Evolutionary conservation across 1,140 invertebrate genomes (phyloP), one percentile per base, ranked within the genome.

Genomic region (Choristoneura fumiferana): DNA sequence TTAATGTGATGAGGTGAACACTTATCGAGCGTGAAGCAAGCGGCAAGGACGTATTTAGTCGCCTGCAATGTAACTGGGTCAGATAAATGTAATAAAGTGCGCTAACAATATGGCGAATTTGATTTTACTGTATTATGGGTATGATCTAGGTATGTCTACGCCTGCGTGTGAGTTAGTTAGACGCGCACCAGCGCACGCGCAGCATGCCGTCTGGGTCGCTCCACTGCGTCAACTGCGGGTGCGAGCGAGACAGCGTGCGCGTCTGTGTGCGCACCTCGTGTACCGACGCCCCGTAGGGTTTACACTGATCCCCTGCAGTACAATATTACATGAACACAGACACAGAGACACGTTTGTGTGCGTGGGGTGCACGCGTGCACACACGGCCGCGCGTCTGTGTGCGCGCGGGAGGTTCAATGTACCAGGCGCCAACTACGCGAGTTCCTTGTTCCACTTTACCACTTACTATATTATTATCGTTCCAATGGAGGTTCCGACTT

Each of bases 381-480:
- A 62, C 60, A 34, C 38, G 22, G 15, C 17, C 10, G 37, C 39
- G 57, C 61, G 39, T 57, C 22, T 62, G 58, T 67, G 71, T 71
- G 49, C 58, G 34, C 43, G 61, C 63, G 65, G 69, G 78, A 78
- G 81, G 85, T 88, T 88, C 85, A 88, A 88, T 76, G 85, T 80
- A 85, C 85, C 79, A 84, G 73, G 78, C 78, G 76, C 81, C 77
- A 81, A 74, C 81, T 81, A 76, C 75, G 78, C 79, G 79, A 88
- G 85, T 88, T 88, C 83, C 85, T 88, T 86, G 85, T 88, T 88
- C 83, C 82, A 88, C 85, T 86, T 86, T 84, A 83, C 70, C 70
- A 84, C 82, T 84, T 77, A 85, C 77, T 80, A 78, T 81, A 78
- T 82, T 87, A 87, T 87, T 87, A 85, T 82, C 67, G 69, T 82